Evolutionary conservation across 2,888 invertebrate genomes (phyloP).

Genomic region (Limenitis camilla): DNA sequence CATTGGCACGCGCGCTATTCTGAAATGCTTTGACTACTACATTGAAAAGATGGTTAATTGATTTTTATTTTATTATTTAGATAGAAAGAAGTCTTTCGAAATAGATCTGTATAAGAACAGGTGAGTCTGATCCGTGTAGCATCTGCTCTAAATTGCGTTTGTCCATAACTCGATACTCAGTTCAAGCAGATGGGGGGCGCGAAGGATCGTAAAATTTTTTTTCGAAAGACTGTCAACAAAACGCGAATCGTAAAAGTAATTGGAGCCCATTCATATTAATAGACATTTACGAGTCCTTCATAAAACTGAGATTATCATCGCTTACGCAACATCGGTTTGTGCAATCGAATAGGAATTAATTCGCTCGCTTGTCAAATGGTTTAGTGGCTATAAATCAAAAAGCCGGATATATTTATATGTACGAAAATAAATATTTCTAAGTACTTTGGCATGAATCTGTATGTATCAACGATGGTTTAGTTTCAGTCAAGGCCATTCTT

Average conservation of each 20-base stretch:
- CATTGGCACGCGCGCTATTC: neutral
- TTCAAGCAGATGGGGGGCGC: constrained; percentile 55
- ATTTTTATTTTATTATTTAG: too few species aligned
- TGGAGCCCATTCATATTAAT: constrained; percentile 75
- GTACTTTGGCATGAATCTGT: neutral
- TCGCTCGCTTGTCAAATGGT: constrained; percentile 54
- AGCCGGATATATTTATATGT: constrained; percentile 41
- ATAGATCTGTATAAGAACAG: too few species aligned
- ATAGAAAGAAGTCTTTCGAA: too few species aligned
- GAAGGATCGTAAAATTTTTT: constrained; percentile 67
- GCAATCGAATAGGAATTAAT: constrained; percentile 51
- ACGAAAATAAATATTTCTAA: neutral
- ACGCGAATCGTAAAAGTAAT: constrained; percentile 74
- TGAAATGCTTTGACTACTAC: neutral
- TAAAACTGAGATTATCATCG: constrained; percentile 74
- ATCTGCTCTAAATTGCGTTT: constrained; percentile 50
- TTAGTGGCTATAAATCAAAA: constrained; percentile 54
- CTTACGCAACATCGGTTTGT: constrained; percentile 54
- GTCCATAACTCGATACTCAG: constrained; percentile 33
- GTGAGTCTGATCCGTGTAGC: constrained; percentile 42
- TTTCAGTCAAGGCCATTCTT: neutral
- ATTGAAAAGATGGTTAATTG: neutral
- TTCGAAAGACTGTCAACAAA: constrained; percentile 58
- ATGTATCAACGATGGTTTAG: neutral
- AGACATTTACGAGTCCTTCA: constrained; percentile 71